Conservation (phyloP, 2,797 vertebrate species). For the Furcifer pardalis region DNA sequence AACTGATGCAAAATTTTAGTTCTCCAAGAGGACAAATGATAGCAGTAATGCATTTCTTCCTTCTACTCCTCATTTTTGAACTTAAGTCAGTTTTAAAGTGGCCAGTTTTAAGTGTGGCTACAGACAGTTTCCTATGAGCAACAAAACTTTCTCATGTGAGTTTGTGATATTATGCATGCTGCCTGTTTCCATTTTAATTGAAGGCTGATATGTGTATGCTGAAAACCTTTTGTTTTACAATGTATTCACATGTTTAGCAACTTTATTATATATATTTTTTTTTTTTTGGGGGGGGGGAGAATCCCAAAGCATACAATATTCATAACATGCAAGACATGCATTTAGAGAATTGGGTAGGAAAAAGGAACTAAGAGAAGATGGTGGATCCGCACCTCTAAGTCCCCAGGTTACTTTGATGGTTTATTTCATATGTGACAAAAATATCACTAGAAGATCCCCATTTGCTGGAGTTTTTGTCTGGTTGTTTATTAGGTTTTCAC, state of each 20-base stretch:
- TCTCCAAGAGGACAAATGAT: background rate
- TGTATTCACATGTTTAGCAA: background rate
- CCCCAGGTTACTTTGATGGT: conserved; percentile 28
- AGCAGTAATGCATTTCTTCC: background rate
- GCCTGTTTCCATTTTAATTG: background rate
- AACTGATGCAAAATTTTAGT: background rate
- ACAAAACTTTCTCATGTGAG: background rate
- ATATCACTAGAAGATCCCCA: background rate
- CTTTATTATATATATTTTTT: conserved; percentile 11
- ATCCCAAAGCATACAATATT: background rate
- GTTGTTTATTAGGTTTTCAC: too few species aligned
- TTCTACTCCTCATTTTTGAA: background rate
- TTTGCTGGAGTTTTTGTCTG: background rate
- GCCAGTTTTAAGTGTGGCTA: background rate
- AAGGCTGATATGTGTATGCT: background rate
- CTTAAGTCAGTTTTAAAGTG: background rate
- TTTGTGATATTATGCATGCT: background rate
- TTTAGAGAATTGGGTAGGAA: too few species aligned
- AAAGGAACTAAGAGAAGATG: background rate
- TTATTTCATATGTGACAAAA: background rate
- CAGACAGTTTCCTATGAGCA: background rate
- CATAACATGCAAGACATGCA: background rate
- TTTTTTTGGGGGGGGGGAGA: too few species aligned
- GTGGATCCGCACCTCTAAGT: background rate
- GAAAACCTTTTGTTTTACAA: background rate